These are phyloP conservation scores for Deladenus siricidicola DNA, from an alignment of 2,888 invertebrate species.

Conservation along the genomic window DNA sequence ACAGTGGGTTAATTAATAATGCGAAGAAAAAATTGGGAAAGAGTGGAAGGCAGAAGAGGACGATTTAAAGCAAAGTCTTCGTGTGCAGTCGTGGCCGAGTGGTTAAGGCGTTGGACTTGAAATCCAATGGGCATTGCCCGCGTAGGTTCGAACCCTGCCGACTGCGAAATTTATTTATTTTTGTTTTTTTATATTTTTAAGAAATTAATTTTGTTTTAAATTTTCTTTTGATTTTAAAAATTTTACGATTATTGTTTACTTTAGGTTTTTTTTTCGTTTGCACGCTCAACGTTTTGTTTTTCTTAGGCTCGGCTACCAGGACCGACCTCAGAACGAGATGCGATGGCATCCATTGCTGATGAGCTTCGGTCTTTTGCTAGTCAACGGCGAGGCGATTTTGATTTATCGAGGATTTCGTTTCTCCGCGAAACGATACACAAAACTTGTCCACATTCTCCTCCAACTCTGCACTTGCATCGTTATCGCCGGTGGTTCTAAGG, in stretches of 20 bases:
- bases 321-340: conserved; percentile 19
- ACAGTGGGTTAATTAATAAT: too few relatives aligned
- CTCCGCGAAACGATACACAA: conserved; percentile 17
- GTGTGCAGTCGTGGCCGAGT: conserved; percentile 58
- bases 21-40: too few relatives aligned
- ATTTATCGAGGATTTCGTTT: conserved; percentile 24
- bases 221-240: background rate
- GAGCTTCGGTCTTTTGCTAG: conserved; percentile 19
- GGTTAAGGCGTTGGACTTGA: conserved; percentile 64
- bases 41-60: too few relatives aligned
- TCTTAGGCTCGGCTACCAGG: conserved; percentile 21
- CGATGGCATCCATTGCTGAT: conserved; percentile 24
- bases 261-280: background rate
- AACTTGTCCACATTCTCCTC: conserved; percentile 15
- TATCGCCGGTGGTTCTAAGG: conserved; percentile 20
- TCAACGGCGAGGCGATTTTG: conserved; percentile 29
- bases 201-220: background rate
- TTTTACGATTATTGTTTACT: background rate
- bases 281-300: too few relatives aligned
- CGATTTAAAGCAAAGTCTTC: too few relatives aligned
- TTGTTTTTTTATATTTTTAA: too few relatives aligned
- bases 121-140: conserved; percentile 64
- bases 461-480: conserved; percentile 16
- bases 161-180: background rate
- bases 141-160: conserved; percentile 64